Percentiles rank a stretch among this genome's conserved stretches.
These are phyloP conservation scores for Euschistus heros DNA, from an alignment of 1,140 invertebrate species.

Conservation along the genomic window DNA sequence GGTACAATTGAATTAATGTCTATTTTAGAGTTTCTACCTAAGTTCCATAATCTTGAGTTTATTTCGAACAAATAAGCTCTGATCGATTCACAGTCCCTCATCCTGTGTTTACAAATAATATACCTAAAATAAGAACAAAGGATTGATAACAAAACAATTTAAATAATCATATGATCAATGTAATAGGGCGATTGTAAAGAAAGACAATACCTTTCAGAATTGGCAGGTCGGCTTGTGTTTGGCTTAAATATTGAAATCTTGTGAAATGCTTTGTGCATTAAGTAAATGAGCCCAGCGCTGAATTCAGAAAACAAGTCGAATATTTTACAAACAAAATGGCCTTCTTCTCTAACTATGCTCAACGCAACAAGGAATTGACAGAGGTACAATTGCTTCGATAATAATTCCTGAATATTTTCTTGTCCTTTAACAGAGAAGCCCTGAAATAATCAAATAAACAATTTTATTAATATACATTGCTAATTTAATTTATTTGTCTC, in stretches of 20 bases:
- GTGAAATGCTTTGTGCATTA: constrained; percentile 88
- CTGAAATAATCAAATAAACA: constrained; percentile 37
- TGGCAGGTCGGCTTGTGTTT: constrained; percentile 92
- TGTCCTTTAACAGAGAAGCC: constrained; percentile 92
- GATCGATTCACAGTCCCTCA: constrained; percentile 42
- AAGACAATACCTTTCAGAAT: constrained; percentile 67
- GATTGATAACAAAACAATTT: background rate
- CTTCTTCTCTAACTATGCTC: constrained; percentile 64
- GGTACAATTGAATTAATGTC: constrained; percentile 57
- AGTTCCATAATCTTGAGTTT: constrained; percentile 47
- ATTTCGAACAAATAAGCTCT: constrained; percentile 58
- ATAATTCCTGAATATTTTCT: constrained; percentile 92
- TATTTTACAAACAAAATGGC: constrained; percentile 93
- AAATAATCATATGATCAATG: background rate
- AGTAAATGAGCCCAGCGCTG: constrained; percentile 83
- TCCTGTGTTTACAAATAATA: constrained; percentile 76
- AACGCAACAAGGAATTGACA: constrained; percentile 88
- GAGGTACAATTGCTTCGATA: constrained; percentile 88
- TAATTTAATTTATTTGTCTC: background rate
- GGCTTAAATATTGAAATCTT: constrained; percentile 83
- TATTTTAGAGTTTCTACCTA: constrained; percentile 28
- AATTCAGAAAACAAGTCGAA: constrained; percentile 95
- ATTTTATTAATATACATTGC: background rate
- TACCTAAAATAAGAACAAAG: constrained; percentile 45
- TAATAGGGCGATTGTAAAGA: no score